These are phyloP conservation scores for Atta texana DNA, from an alignment of 1,140 invertebrate genomes.

Conservation along the genomic window DNA sequence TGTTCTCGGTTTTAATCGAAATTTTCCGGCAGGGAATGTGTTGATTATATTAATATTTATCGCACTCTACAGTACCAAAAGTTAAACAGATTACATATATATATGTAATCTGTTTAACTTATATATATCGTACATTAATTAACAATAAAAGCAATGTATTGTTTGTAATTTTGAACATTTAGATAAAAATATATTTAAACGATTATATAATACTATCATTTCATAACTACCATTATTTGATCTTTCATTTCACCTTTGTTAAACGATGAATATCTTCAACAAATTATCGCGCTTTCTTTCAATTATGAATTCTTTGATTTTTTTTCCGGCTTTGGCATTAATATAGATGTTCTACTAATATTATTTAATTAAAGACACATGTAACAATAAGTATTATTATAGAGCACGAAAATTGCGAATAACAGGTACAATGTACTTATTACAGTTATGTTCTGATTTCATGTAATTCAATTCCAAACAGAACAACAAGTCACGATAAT, in stretches of 20 bases:
- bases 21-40: not conserved
- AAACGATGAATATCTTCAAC: not conserved
- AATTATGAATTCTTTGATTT: constrained; percentile 17
- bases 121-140: constrained; percentile 28
- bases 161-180: not conserved
- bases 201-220: not conserved
- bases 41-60: constrained; percentile 39
- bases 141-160: not conserved
- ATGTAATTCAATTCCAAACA: not conserved
- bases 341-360: not conserved
- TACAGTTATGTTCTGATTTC: constrained; percentile 1
- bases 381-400: constrained; percentile 31
- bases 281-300: constrained; percentile 18
- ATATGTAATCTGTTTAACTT: too few relatives aligned
- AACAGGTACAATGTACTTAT: constrained; percentile 20
- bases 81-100: constrained; percentile 26
- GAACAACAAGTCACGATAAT: too few relatives aligned
- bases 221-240: not conserved
- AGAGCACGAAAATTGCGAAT: not conserved
- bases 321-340: not conserved
- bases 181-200: not conserved
- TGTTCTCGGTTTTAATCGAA: too few relatives aligned
- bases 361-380: constrained; percentile 2
- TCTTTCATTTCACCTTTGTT: not conserved
- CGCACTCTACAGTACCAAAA: constrained; percentile 40